Base-by-base conservation (phyloP, 1,140 invertebrate genomes). In the Condylostylus longicornis region DNA sequence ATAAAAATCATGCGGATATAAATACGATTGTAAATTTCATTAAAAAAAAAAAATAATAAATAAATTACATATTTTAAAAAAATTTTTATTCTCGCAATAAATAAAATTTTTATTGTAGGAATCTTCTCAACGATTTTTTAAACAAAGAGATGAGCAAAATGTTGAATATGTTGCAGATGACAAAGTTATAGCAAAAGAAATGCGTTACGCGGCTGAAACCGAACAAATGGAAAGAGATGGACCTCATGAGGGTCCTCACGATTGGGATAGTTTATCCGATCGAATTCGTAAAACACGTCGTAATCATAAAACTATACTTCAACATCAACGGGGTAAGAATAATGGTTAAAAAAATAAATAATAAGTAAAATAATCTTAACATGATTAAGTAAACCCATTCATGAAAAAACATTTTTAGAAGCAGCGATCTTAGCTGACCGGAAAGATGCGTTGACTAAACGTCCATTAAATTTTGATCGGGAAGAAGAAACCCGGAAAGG, bases 401-500 rank as follows among this genome's bases (percentile, higher is more conserved):
- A n/a, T n/a, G n/a, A n/a, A n/a, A 13, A 19, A n/a, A n/a, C n/a
- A 19, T 37, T 50, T 41, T 1, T 36, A 64, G 61, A 63, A 42
- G 61, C 58, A 19, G 54, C 54, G 31, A 58, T 64, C 25, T 52
- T 70, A 38, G 63, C 74, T 15, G 74, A 73, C 38, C 63, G 79
- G 25, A 84, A 83, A 53, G 82, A 87, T 57, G 84, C 76, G 4
- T 49, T 85, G 38, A 82, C 80, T 12, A 77, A 79, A 46, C 73
- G 75, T 23, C 82, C 83, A 0, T 55, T 87, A 22, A 81, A 87
- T 54, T 77, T 85, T 46, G 80, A 84, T 50, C 73, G 82, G 47
- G 86, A 93, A 59, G 83, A 90, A 53, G 78, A 88, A 54, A 86
- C 85, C 1, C 68, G 83, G 34, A 83, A 86, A 63, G 77, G 77